Base-by-base conservation (phyloP, 2,888 invertebrate genomes). In the Patella depressa region DNA sequence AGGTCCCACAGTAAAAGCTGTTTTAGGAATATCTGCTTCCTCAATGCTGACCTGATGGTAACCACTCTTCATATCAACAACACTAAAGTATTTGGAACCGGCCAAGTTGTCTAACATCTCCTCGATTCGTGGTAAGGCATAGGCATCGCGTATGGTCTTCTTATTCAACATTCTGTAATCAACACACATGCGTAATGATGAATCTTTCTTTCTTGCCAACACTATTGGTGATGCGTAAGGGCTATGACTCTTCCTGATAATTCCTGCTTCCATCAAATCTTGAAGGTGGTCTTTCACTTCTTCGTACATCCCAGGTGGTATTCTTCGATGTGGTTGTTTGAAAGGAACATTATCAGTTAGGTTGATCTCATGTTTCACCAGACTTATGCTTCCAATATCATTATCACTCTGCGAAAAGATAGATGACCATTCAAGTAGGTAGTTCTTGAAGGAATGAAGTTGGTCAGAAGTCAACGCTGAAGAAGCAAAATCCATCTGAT, bases 231-330 rank as follows among this genome's bases (percentile, higher is more conserved):
- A 57, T 57, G 57, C 57, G 2, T 15, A 59, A 17, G 78, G 77
- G 55, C 77, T 73, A 17, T 78, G 14, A 19, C 77, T 57, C 34
- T 77, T 65, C 34, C 72, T 65, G 3, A 80, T 80, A 0, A 73
- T 74, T 15, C 78, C 77, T 15, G 70, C 70, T 9, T 70, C 78
- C n/a, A 78, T 15, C 74, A 82, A 73, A 24, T 77, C 71, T 15
- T 80, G 77, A 15, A 82, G 53, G 57, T 82, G 80, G 15, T 79
- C 71, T 3, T 77, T 19, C 7, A 80, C 76, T 73, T 82, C 80
- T 17, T 79, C 79, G 53, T 65, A 75, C 72, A 75, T 72, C 3
- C 69, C 79, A 54, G 80, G 79, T 19, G 24, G 24, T 24, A 24
- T 24, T 24, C 24, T 24, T 24, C 24, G 24, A 24, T 24, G 24